Conservation (phyloP, 2,888 invertebrate genomes). For the Drosophila lacicola region DNA sequence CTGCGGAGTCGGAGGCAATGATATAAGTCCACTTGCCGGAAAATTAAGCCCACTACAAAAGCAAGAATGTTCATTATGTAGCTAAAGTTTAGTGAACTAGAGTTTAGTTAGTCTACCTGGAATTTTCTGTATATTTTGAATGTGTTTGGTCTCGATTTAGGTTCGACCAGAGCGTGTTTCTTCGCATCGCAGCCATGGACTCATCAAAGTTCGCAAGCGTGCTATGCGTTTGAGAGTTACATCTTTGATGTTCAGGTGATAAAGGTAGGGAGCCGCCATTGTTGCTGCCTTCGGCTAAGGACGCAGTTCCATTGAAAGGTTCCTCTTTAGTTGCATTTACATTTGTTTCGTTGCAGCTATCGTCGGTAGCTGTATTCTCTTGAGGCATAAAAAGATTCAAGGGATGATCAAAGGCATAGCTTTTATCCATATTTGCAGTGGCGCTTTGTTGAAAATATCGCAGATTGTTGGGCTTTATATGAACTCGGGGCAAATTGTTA, state of each 20-base stretch:
- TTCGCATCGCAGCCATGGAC: slow-evolving; percentile 65
- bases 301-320: slow-evolving; percentile 13
- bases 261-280: slow-evolving; percentile 28
- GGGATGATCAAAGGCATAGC: slow-evolving; percentile 30
- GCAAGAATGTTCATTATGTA: not conserved
- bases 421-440: slow-evolving; percentile 24
- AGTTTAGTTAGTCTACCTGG: slow-evolving; percentile 62
- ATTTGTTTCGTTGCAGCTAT: slow-evolving; percentile 28
- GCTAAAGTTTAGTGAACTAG: not conserved
- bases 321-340: slow-evolving; percentile 9
- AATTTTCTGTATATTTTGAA: slow-evolving; percentile 72
- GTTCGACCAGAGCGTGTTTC: slow-evolving; percentile 82
- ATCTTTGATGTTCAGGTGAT: slow-evolving; percentile 50
- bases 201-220: slow-evolving; percentile 46
- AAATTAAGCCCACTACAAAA: slow-evolving; percentile 76
- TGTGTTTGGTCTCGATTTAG: slow-evolving; percentile 74
- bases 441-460: slow-evolving; percentile 45
- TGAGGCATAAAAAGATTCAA: slow-evolving; percentile 29
- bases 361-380: slow-evolving; percentile 11
- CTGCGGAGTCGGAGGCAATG: slow-evolving; percentile 86
- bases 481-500: slow-evolving; percentile 83
- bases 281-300: slow-evolving; percentile 16
- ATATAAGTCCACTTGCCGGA: slow-evolving; percentile 81
- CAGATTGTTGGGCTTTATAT: slow-evolving; percentile 61
- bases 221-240: slow-evolving; percentile 30